Evolutionary conservation across 1,140 invertebrate genomes (phyloP).

Genomic region (Megalopta genalis): DNA sequence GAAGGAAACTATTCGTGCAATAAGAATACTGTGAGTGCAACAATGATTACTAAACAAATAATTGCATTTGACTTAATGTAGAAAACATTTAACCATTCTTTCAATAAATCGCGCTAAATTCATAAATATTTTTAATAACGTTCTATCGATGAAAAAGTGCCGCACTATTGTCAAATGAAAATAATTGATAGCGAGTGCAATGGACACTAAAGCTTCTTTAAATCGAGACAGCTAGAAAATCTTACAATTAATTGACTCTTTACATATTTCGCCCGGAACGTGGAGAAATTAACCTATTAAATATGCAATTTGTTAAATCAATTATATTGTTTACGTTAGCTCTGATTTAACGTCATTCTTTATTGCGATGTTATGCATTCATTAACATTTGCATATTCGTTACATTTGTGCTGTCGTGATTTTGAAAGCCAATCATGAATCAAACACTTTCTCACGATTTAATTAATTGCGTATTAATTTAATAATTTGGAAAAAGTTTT

Average conservation of each 20-base stretch:
- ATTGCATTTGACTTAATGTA: background rate
- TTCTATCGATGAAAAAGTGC: no score
- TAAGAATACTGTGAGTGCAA: background rate
- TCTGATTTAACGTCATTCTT: background rate
- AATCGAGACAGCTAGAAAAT: background rate
- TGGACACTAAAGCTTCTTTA: background rate
- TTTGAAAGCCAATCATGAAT: background rate
- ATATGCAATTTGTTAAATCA: background rate
- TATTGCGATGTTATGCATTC: background rate
- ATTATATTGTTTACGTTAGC: background rate
- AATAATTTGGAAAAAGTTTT: no score
- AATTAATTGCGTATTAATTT: no score
- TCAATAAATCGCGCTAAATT: no score
- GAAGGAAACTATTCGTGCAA: background rate
- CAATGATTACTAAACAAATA: background rate
- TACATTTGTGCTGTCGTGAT: no score
- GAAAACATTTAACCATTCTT: no score
- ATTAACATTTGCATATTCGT: no score
- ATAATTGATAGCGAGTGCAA: background rate
- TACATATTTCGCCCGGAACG: background rate
- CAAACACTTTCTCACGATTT: background rate
- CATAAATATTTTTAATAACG: no score
- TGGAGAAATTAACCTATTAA: background rate
- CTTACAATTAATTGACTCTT: background rate
- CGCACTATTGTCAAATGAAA: background rate